Conservation (phyloP, 2,888 invertebrate genomes). For the Phrixothrix hirtus region DNA sequence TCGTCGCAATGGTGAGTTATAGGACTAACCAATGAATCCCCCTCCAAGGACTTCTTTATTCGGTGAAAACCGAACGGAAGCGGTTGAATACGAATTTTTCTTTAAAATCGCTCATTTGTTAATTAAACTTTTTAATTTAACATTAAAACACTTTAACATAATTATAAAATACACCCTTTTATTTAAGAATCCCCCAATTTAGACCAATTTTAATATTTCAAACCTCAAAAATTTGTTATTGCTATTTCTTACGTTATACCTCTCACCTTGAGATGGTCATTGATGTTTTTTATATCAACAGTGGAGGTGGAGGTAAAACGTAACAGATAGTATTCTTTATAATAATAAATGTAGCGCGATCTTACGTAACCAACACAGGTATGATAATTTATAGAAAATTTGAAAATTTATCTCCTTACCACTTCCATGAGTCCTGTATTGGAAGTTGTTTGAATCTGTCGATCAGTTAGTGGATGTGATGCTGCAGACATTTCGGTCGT, state of each 20-base stretch:
- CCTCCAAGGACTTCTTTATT: conserved; percentile 41
- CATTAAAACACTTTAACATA: no score
- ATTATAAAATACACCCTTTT: no score
- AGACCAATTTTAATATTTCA: no score
- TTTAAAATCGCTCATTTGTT: conserved; percentile 36
- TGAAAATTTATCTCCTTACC: no score
- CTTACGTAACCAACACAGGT: not conserved
- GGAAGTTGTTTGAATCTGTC: conserved; percentile 37
- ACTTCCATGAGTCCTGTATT: conserved; percentile 37
- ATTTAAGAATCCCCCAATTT: no score
- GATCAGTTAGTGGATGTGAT: conserved; percentile 35
- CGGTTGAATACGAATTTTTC: conserved; percentile 49
- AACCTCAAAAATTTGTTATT: no score
- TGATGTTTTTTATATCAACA: conserved; percentile 5
- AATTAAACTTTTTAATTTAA: conserved; percentile 35
- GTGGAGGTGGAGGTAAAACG: not conserved
- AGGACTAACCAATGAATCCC: conserved; percentile 48
- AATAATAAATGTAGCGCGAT: no score
- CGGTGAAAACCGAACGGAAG: conserved; percentile 45
- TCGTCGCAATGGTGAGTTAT: conserved; percentile 43
- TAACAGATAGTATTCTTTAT: no score
- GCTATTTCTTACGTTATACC: no score
- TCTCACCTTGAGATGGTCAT: conserved; percentile 26
- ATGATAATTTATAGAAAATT: no score
- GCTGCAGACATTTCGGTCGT: conserved; percentile 38